Percentiles rank a stretch among this genome's conserved stretches.
These are phyloP conservation scores for Pterocles burchelli DNA, from an alignment of 2,113 vertebrate genomes.

Conservation along the genomic window DNA sequence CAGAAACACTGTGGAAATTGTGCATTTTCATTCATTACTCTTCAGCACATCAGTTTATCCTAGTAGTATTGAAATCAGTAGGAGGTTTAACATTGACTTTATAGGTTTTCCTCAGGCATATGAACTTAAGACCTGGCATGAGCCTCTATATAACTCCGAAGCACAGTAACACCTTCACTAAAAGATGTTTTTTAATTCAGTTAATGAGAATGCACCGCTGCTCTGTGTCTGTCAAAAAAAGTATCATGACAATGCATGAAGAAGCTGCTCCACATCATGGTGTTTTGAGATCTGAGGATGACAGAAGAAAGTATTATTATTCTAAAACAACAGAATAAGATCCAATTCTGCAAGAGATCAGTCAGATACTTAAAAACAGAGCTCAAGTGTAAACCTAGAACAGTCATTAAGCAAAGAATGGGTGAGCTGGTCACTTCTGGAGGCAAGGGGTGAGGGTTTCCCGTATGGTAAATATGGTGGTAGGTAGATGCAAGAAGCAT, in stretches of 20 bases:
- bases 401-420: not conserved
- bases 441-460: not conserved
- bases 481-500: not conserved
- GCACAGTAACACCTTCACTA: not conserved
- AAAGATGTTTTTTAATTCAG: not conserved
- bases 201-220: not conserved
- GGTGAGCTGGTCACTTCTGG: not conserved
- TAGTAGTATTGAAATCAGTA: not conserved
- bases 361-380: not conserved
- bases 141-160: not conserved
- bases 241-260: not conserved
- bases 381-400: not conserved
- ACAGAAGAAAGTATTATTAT: not conserved
- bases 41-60: not conserved
- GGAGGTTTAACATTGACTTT: not conserved
- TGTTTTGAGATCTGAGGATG: not conserved
- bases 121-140: not conserved
- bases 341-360: not conserved
- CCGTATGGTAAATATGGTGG: not conserved
- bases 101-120: not conserved
- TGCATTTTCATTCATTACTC: not conserved
- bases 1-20: not conserved
- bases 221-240: not conserved
- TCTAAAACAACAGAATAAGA: not conserved
- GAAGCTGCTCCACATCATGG: not conserved